Evolutionary conservation across 2,888 invertebrate genomes (phyloP), one percentile per base, ranked within the genome.

Genomic region (Autographa gamma): DNA sequence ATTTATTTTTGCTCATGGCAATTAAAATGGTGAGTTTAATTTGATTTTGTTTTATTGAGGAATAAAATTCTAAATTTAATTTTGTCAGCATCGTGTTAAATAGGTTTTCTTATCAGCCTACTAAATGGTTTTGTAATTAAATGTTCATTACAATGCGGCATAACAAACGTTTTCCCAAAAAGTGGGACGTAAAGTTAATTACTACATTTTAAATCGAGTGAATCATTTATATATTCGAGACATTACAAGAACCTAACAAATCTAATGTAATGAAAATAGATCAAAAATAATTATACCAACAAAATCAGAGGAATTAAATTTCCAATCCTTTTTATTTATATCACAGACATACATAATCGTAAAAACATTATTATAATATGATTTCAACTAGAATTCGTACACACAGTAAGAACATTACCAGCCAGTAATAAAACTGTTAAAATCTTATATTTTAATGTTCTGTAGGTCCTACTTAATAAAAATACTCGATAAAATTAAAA

Each of bases 1-100:
- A 92, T 89, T 89, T 94, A 92, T 88, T 93, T 94, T 94, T 95
- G 94, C 94, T 95, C 78, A 91, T 94, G 91, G 95, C 95, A 94
- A 93, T 94, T 93, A 94, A 93, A 88, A 93, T 93, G 95, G 95
- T 95, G 82, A 95, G 95, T 95, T 77, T 65, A 71, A 77, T 83
- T 83, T 80, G 66, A 63, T 72, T 80, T 80, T 70, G 64, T 65
- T 67, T 71, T 68, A 64, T 63, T 74, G 67, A 77, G 52, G 34
- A 60, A 58, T 61, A 63, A 48, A 18, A 13, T 38, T 3, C 13
- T 59, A 16, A 48, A 54, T 66, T 63, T 60, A 0, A 11, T 60
- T 71, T 14, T 2, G 18, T 43, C 25, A 31, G 60, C 69, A 69
- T 54, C 19, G 69, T 66, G 67, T 73, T 74, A 63, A 73, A 77